Percentiles rank a stretch among this genome's conserved stretches.
Evolutionary conservation across 2,113 vertebrate genomes (phyloP).

Genomic region (Bombycilla garrulus): DNA sequence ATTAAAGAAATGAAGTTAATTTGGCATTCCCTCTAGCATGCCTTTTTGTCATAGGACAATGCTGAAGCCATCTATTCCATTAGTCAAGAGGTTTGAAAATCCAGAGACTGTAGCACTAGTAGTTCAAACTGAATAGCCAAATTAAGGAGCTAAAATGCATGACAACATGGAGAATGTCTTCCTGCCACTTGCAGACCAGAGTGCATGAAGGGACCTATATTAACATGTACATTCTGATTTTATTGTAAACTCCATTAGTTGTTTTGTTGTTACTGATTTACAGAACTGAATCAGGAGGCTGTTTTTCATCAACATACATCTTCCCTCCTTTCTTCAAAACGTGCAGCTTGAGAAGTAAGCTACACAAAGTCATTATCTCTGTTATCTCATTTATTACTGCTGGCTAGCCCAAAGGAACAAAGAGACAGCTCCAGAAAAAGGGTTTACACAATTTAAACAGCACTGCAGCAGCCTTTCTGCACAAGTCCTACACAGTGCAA

Average conservation of each 20-base stretch:
- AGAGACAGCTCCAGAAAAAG: not conserved
- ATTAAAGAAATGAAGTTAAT: not conserved
- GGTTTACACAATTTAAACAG: not conserved
- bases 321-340: not conserved
- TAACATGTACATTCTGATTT: not conserved
- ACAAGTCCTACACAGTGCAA: not conserved
- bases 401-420: not conserved
- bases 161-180: not conserved
- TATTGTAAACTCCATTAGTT: not conserved
- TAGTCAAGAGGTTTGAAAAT: not conserved
- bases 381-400: not conserved
- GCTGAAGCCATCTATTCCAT: not conserved
- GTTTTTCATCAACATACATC: not conserved
- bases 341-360: not conserved
- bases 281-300: not conserved
- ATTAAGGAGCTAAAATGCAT: slow-evolving; percentile 35
- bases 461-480: not conserved
- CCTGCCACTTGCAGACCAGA: not conserved
- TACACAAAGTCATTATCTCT: not conserved
- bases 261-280: not conserved
- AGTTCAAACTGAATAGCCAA: not conserved
- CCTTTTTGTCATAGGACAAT: not conserved
- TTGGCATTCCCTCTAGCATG: not conserved
- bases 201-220: not conserved
- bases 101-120: not conserved